phyloP scores from a whole-genome alignment of 2,797 vertebrate species.

The Zonotrichia albicollis region DNA sequence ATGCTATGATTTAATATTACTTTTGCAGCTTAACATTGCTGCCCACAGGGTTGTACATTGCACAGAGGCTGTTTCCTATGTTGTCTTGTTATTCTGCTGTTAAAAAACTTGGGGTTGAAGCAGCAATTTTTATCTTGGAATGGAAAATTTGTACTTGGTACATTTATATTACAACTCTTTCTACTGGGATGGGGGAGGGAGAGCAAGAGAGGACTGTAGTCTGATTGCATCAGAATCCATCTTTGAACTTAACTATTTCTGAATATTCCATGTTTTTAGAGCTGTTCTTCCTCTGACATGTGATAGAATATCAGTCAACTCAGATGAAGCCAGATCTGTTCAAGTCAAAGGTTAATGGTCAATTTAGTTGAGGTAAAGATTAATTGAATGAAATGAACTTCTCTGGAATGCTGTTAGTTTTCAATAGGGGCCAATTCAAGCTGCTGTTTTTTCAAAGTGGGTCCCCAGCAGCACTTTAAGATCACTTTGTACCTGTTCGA shows the following conservation, averaged over 20 bases:
- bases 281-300: not conserved
- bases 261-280: not conserved
- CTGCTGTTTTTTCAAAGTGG: not conserved
- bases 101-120: not conserved
- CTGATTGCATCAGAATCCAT: not conserved
- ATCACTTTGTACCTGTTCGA: not conserved
- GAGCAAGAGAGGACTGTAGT: not conserved
- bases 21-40: not conserved
- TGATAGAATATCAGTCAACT: not conserved
- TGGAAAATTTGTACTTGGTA: not conserved
- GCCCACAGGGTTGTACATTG: not conserved
- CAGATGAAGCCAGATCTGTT: not conserved
- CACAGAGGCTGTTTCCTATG: not conserved
- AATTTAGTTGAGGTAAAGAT: not conserved
- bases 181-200: not conserved
- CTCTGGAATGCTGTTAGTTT: not conserved
- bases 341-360: not conserved
- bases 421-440: not conserved
- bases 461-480: not conserved
- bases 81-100: not conserved
- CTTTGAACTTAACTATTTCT: not conserved
- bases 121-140: not conserved
- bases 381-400: not conserved
- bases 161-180: not conserved
- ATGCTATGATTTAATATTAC: not conserved